phyloP scores from a whole-genome alignment of 2,888 invertebrate genomes.

The Limenitis camilla region DNA sequence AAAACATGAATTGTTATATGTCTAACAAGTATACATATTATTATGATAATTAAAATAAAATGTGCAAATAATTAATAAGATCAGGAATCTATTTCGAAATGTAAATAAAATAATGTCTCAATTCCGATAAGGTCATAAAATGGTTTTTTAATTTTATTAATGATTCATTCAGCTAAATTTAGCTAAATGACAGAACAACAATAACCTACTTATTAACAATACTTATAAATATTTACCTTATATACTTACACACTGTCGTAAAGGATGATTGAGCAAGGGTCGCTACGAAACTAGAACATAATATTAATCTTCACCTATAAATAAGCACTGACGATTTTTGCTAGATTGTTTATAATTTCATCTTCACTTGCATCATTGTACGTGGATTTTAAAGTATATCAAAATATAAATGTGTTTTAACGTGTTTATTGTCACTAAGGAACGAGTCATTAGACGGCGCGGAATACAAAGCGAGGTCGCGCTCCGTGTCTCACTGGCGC shows the following conservation, averaged over 20 bases:
- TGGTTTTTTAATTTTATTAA: too few species aligned
- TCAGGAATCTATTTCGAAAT: too few species aligned
- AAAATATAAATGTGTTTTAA: constrained; percentile 2
- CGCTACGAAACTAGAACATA: constrained; percentile 39
- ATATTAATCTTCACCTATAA: constrained; percentile 40
- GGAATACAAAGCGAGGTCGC: constrained; percentile 50
- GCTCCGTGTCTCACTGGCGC: constrained; percentile 33
- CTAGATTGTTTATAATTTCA: neutral
- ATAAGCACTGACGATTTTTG: neutral
- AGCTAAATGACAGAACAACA: too few species aligned
- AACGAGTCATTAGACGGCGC: constrained; percentile 10
- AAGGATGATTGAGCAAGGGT: constrained; percentile 37
- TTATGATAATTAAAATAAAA: neutral
- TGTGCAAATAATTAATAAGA: too few species aligned
- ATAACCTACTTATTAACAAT: neutral
- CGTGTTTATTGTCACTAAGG: constrained; percentile 15
- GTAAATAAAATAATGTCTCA: too few species aligned
- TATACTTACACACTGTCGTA: constrained; percentile 47
- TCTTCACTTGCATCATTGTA: neutral
- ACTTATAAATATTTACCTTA: constrained; percentile 15
- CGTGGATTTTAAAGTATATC: neutral
- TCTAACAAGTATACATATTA: neutral
- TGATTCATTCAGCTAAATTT: too few species aligned
- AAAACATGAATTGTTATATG: too few species aligned
- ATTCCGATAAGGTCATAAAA: too few species aligned